Evolutionary conservation across 1,140 invertebrate genomes (phyloP).

Genomic region (Calephelis nemesis): DNA sequence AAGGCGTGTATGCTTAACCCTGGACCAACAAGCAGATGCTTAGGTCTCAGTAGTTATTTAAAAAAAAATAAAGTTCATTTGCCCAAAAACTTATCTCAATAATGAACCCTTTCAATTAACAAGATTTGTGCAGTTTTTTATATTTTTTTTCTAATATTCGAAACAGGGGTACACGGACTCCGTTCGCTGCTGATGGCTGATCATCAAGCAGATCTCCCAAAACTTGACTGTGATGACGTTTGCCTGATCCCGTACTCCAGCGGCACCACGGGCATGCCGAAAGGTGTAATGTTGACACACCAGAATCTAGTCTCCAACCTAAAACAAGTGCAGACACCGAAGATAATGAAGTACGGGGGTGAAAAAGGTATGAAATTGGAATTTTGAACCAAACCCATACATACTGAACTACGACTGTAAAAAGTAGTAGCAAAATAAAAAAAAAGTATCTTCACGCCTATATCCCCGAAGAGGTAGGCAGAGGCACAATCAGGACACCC

Average conservation of each 20-base stretch:
- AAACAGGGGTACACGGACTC: conserved; percentile 74
- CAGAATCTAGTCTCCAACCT: conserved; percentile 91
- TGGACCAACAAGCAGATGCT: no score
- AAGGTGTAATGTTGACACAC: conserved; percentile 98
- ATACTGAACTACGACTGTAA: not conserved
- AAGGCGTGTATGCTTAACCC: no score
- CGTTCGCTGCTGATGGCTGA: conserved; percentile 78
- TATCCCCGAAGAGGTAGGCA: no score
- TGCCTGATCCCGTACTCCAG: conserved; percentile 89
- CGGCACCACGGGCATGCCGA: conserved; percentile 97
- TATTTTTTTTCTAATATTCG: no score
- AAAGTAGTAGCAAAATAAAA: no score
- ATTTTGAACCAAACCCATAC: not conserved
- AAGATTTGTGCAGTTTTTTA: no score
- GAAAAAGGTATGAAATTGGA: conserved; percentile 51
- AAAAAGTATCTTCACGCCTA: no score
- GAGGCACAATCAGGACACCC: no score
- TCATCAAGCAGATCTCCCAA: conserved; percentile 76
- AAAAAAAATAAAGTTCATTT: no score
- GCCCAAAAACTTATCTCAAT: no score
- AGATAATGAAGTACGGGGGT: conserved; percentile 66
- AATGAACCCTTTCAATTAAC: no score
- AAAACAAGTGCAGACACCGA: conserved; percentile 76
- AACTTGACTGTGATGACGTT: conserved; percentile 58
- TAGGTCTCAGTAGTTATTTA: no score